A percentile compares a stretch with the other conserved stretches of the same genome.
Conservation (phyloP, 1,140 invertebrate species). For the Drosophila navojoa region DNA sequence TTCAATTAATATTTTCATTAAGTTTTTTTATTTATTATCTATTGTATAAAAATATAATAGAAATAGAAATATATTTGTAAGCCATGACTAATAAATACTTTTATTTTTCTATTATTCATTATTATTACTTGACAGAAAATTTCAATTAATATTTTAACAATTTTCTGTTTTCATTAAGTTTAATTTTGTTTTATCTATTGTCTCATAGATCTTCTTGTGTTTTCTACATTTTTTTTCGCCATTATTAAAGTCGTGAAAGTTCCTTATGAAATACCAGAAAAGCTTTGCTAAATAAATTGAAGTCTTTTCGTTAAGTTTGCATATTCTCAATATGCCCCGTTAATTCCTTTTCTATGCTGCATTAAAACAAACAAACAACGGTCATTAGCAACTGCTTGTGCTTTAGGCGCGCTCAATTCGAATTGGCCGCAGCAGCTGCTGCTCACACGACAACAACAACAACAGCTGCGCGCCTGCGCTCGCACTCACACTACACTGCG, state of each 20-base stretch:
- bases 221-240: too few relatives aligned
- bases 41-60: too few relatives aligned
- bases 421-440: slow-evolving; percentile 55
- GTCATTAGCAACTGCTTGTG: slow-evolving; percentile 56
- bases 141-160: too few relatives aligned
- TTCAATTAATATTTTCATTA: too few relatives aligned
- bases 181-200: too few relatives aligned
- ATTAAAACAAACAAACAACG: slow-evolving; percentile 74
- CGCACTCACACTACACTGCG: slow-evolving; percentile 31
- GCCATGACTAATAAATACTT: neutral
- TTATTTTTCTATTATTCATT: neutral
- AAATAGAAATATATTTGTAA: too few relatives aligned
- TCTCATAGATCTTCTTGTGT: too few relatives aligned
- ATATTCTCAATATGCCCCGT: slow-evolving; percentile 1
- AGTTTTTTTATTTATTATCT: too few relatives aligned
- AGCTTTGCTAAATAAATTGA: neutral
- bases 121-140: too few relatives aligned
- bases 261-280: neutral
- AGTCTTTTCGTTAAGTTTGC: slow-evolving; percentile 5
- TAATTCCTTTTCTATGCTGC: neutral
- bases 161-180: too few relatives aligned
- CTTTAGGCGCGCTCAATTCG: slow-evolving; percentile 54
- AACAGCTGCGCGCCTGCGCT: slow-evolving; percentile 39
- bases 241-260: neutral
- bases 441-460: slow-evolving; percentile 15